Evolutionary conservation across 2,113 vertebrate genomes (phyloP), one percentile per base, ranked within the genome.

Genomic region (Corythoichthys intestinalis): DNA sequence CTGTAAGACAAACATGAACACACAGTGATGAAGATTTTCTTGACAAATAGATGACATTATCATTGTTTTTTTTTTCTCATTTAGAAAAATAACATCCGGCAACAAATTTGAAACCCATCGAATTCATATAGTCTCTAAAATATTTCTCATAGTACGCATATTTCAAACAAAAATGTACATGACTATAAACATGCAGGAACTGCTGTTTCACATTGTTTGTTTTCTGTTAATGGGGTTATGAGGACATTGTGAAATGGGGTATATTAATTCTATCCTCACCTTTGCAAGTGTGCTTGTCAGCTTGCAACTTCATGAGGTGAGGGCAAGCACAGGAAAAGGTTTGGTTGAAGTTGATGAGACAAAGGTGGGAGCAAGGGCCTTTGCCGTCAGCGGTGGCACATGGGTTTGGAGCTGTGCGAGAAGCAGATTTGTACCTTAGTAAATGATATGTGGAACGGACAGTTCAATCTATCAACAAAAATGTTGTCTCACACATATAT

Each of bases 311-410:
- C 96, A 97, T 98, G 76, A 99, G 94, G 80, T 99, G 97, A 15
- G 97, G 96, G 38, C 97, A 99, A 78, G 96, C 94, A 0, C 96
- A 98, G 34, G 97, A 95, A 76, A 94, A 90, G 0, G 93, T 94
- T 75, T 95, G 93, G 79, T 98, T 96, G 88, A 95, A 98, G 91
- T 96, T 97, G 86, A 98, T 98, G 81, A 98, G 94, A 76, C 97
- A 98, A 8, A 98, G 92, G 77, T 98, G 97, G 66, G 96, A 98
- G 71, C 96, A 98, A 0, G 94, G 96, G 2, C 96, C 94, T 73
- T 91, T 92, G 49, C 96, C 96, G 0, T 93, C 91, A 0, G 94
- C 95, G 76, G 92, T 94, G 6, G 94, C 95, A 34, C 97, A 98
- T 0, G 97, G 97, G 68, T 98, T 98, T 0, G 95, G 94, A 83